These are phyloP conservation scores for Emmelina monodactyla DNA, from an alignment of 2,888 invertebrate species.

Conservation along the genomic window DNA sequence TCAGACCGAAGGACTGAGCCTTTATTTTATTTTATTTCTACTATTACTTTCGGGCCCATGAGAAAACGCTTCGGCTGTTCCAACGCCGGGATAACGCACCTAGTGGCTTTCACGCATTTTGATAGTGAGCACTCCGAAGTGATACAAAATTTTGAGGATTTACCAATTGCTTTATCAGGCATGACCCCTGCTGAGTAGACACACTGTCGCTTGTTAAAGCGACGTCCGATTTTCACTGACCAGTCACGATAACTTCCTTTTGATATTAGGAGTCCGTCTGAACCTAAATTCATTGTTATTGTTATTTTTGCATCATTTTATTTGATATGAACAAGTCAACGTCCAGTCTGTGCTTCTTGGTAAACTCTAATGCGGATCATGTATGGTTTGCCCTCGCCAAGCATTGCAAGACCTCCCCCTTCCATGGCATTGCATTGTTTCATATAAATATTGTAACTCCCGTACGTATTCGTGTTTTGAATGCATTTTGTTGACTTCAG, in stretches of 20 bases:
- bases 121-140: conserved; percentile 50
- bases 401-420: conserved; percentile 35
- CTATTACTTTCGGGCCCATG: conserved; percentile 16
- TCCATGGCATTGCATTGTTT: conserved; percentile 46
- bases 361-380: conserved; percentile 64
- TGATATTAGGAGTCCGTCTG: too few species aligned
- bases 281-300: conserved; percentile 13
- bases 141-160: conserved; percentile 21
- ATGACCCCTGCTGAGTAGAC: conserved; percentile 44
- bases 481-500: conserved; percentile 36
- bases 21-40: conserved; percentile 36
- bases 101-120: conserved; percentile 62
- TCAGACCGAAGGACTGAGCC: conserved; percentile 57
- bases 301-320: conserved; percentile 40
- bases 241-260: too few species aligned
- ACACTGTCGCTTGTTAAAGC: conserved; percentile 30
- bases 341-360: conserved; percentile 61
- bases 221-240: conserved; percentile 14
- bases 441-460: conserved; percentile 31
- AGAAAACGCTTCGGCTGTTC: conserved; percentile 39
- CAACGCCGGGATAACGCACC: conserved; percentile 48
- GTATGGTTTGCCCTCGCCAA: conserved; percentile 52
- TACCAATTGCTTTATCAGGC: conserved; percentile 41
- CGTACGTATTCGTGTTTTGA: conserved; percentile 27
- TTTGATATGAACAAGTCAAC: conserved; percentile 26